Evolutionary conservation across 2,797 vertebrate species (phyloP).

Genomic region (Spinus olivaceus): DNA sequence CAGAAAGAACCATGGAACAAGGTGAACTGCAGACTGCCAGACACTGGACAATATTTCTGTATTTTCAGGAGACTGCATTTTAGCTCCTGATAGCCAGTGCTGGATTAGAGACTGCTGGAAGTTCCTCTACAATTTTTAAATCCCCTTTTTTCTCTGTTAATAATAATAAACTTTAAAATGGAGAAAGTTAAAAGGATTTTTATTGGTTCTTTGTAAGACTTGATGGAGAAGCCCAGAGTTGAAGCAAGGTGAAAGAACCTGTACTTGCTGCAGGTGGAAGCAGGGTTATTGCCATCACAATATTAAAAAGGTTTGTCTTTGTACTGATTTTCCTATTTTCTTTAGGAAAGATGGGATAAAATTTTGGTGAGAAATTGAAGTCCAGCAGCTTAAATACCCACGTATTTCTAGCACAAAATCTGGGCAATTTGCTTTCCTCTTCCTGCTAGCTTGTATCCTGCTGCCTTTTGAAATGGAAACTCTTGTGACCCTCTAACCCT

Average conservation of each 20-base stretch:
- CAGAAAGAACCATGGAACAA: not conserved
- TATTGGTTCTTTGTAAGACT: not conserved
- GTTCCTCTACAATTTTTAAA: not conserved
- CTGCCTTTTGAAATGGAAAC: constrained; percentile 73
- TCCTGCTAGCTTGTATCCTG: constrained; percentile 52
- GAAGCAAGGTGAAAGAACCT: not conserved
- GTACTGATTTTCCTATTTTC: constrained; percentile 20
- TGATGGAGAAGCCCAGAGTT: not conserved
- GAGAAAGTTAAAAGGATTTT: not conserved
- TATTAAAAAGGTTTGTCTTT: not conserved
- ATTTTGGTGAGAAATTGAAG: constrained; percentile 1
- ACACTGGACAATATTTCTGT: not conserved
- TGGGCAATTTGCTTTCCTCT: constrained; percentile 61
- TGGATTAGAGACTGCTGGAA: not conserved
- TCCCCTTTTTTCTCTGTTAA: not conserved
- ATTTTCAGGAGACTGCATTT: not conserved
- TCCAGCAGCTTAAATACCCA: constrained; percentile 32
- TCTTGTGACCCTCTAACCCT: constrained; percentile 70
- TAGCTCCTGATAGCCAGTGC: not conserved
- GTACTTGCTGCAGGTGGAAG: not conserved
- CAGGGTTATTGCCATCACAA: not conserved
- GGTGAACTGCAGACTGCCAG: not conserved
- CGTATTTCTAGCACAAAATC: constrained; percentile 51
- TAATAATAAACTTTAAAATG: not conserved
- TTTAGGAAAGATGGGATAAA: not conserved